Conservation (phyloP, 2,113 vertebrate species). For the Elanus axillaris region DNA sequence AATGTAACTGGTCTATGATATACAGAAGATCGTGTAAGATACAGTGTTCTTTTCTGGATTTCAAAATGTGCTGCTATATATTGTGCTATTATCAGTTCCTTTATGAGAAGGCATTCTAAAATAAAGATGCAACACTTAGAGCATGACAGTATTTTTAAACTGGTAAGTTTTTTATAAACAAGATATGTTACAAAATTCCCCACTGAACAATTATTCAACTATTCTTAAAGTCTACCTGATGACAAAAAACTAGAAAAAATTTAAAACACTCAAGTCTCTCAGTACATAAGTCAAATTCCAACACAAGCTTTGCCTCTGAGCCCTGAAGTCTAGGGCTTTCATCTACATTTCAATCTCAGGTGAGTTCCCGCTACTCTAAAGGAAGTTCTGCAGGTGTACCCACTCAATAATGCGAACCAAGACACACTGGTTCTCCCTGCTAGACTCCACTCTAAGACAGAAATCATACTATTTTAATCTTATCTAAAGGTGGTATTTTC, state of each 20-base stretch:
- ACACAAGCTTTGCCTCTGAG: not conserved
- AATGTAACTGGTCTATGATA: not conserved
- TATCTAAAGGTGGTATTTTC: not conserved
- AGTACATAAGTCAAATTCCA: not conserved
- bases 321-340: not conserved
- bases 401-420: not conserved
- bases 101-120: not conserved
- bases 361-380: not conserved
- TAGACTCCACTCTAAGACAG: not conserved
- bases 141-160: not conserved
- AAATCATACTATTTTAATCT: not conserved
- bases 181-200: not conserved
- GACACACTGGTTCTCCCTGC: not conserved
- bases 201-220: not conserved
- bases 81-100: not conserved
- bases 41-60: not conserved
- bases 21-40: not conserved
- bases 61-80: conserved; percentile 3
- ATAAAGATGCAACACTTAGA: not conserved
- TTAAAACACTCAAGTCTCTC: not conserved
- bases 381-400: not conserved
- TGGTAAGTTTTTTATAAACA: not conserved
- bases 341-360: not conserved
- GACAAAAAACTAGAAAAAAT: not conserved
- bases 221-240: not conserved